Percentiles rank a stretch among this genome's conserved stretches.
Conservation (phyloP, 2,113 vertebrate species). For the Thunnus maccoyii region DNA sequence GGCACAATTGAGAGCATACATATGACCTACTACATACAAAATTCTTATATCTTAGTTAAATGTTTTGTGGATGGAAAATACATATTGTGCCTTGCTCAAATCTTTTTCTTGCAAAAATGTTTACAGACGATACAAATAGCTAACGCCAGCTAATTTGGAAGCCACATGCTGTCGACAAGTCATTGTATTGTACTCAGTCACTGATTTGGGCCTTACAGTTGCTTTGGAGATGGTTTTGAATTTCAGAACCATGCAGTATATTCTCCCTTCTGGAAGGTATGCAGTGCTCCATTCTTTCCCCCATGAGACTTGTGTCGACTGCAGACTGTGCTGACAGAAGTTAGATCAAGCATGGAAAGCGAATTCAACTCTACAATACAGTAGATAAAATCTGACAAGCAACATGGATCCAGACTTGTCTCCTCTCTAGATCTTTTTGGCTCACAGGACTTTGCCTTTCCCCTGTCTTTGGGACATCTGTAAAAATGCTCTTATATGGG, state of each 20-base stretch:
- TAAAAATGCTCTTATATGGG: constrained; percentile 65
- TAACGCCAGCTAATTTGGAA: neutral
- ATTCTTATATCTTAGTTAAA: neutral
- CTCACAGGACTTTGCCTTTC: constrained; percentile 51
- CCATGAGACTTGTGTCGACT: constrained; percentile 59
- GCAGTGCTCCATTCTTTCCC: constrained; percentile 37
- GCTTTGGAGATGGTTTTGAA: constrained; percentile 39
- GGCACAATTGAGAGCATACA: neutral
- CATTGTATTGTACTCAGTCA: constrained; percentile 14
- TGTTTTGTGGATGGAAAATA: neutral
- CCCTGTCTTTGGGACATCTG: constrained; percentile 47
- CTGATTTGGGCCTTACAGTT: constrained; percentile 20
- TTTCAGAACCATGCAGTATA: constrained; percentile 40
- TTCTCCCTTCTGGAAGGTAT: constrained; percentile 38
- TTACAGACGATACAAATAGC: neutral
- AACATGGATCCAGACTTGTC: constrained; percentile 73
- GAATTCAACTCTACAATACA: constrained; percentile 58
- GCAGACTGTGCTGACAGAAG: constrained; percentile 66
- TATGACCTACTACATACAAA: neutral
- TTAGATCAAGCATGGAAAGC: constrained; percentile 73
- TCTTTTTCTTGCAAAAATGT: neutral
- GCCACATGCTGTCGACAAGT: neutral
- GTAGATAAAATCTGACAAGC: constrained; percentile 78
- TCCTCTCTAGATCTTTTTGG: constrained; percentile 64
- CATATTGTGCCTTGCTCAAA: neutral